These are phyloP conservation scores for Phacellophora camtschatica DNA, from an alignment of 30 jellyfish, hydroid and myxozoan species.

Conservation along the genomic window DNA sequence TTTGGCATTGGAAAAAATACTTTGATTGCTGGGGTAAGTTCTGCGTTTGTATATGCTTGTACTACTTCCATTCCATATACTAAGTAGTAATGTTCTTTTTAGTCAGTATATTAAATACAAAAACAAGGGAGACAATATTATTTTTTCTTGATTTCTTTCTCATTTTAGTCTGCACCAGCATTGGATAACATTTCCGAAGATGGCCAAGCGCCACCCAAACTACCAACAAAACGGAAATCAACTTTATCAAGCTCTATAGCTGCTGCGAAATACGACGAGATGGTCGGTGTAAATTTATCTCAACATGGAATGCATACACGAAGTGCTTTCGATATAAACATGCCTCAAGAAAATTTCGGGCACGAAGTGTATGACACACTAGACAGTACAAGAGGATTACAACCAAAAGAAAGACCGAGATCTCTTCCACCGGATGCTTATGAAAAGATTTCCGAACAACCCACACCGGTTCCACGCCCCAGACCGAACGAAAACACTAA, in stretches of 20 bases:
- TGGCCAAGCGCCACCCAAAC: slow-evolving; percentile 74
- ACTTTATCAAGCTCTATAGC: slow-evolving; percentile 31
- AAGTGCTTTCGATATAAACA: slow-evolving; percentile 30
- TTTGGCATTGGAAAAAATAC: not conserved
- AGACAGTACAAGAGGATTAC: not conserved
- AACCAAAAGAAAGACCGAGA: slow-evolving; percentile 44
- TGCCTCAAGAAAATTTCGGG: not conserved
- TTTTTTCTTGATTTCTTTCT: not conserved
- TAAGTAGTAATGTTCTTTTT: not conserved
- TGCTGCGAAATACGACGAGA: slow-evolving; percentile 33
- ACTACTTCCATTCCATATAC: not conserved
- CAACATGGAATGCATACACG: slow-evolving; percentile 30
- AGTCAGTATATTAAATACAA: not conserved
- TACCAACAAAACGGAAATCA: slow-evolving; percentile 80
- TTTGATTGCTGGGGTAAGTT: slow-evolving; percentile 26
- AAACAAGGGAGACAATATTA: not conserved
- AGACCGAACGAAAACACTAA: not conserved
- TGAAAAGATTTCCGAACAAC: not conserved
- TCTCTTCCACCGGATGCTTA: slow-evolving; percentile 46
- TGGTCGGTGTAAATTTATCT: slow-evolving; percentile 22
- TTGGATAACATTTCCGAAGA: slow-evolving; percentile 82
- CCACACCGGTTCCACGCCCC: not conserved
- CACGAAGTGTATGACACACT: not conserved
- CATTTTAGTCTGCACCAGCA: slow-evolving; percentile 94
- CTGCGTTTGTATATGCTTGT: not conserved